Evolutionary conservation across 2,888 invertebrate species (phyloP).

Genomic region (Sinodicranocentrus sp.): DNA sequence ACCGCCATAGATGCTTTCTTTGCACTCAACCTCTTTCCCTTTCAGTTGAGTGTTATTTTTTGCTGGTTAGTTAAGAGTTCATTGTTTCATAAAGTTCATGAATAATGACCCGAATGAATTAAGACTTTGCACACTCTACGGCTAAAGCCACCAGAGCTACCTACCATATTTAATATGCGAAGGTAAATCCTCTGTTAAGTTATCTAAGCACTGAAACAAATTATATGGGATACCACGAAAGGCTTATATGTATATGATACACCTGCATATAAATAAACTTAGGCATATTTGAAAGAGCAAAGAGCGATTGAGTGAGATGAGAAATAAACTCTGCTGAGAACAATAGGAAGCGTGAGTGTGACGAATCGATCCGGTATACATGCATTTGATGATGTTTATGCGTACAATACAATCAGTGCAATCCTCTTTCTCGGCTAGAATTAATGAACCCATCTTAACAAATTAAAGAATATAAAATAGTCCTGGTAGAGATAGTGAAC

Average conservation of each 20-base stretch:
- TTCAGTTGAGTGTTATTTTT: constrained; percentile 36
- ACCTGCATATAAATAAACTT: too few species aligned
- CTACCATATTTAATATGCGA: too few species aligned
- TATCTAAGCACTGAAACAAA: too few species aligned
- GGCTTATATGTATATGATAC: too few species aligned
- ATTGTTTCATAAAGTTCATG: constrained; percentile 44
- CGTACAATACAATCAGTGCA: constrained; percentile 7
- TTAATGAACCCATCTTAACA: constrained; percentile 8
- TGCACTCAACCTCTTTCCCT: constrained; percentile 55
- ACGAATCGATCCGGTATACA: constrained; percentile 31
- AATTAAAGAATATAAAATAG: constrained; percentile 4
- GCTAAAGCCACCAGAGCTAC: too few species aligned
- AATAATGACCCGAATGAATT: not conserved
- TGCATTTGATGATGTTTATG: not conserved
- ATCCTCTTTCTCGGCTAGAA: not conserved
- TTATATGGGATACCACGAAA: too few species aligned
- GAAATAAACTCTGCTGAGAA: not conserved
- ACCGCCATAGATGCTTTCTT: too few species aligned
- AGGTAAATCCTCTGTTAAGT: too few species aligned
- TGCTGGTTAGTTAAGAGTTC: constrained; percentile 40
- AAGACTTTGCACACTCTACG: too few species aligned
- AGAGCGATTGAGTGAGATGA: too few species aligned
- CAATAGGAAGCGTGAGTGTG: constrained; percentile 47
- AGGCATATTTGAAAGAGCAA: too few species aligned
- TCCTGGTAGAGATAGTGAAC: too few species aligned